These are phyloP conservation scores for Oconnorella tubifera DNA, from an alignment of 2,888 invertebrate species.

Conservation along the genomic window DNA sequence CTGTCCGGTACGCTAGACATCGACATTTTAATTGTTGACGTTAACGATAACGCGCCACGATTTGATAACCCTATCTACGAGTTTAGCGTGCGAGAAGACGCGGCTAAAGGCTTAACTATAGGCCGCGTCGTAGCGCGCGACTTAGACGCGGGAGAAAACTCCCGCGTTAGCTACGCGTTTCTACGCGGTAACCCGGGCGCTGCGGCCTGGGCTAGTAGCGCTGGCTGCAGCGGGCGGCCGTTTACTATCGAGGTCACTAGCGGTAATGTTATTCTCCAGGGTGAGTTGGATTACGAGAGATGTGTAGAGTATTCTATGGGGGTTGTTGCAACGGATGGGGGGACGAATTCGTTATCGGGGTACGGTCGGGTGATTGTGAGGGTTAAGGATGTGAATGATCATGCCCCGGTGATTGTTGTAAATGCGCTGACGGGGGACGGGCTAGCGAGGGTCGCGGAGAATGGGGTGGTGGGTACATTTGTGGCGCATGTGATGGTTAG, in stretches of 20 bases:
- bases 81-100: constrained; percentile 7
- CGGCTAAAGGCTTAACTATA: not conserved
- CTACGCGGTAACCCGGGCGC: not conserved
- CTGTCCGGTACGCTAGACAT: not conserved
- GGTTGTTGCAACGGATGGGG: constrained; percentile 45
- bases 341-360: constrained; percentile 67
- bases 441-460: constrained; percentile 34
- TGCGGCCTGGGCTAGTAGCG: not conserved
- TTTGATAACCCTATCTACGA: constrained; percentile 17
- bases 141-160: not conserved
- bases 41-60: constrained; percentile 11
- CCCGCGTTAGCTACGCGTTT: not conserved
- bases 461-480: constrained; percentile 32
- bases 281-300: constrained; percentile 27
- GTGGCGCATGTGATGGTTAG: constrained; percentile 30
- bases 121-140: constrained; percentile 7
- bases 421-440: constrained; percentile 80
- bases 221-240: not conserved
- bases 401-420: constrained; percentile 78
- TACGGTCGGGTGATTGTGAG: constrained; percentile 63
- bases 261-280: not conserved
- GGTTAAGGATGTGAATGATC: constrained; percentile 74
- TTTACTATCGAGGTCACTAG: constrained; percentile 3
- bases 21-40: constrained; percentile 7
- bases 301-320: constrained; percentile 21